These are phyloP conservation scores for Drosophila kambysellisi DNA, from an alignment of 2,888 invertebrate genomes.

Conservation along the genomic window DNA sequence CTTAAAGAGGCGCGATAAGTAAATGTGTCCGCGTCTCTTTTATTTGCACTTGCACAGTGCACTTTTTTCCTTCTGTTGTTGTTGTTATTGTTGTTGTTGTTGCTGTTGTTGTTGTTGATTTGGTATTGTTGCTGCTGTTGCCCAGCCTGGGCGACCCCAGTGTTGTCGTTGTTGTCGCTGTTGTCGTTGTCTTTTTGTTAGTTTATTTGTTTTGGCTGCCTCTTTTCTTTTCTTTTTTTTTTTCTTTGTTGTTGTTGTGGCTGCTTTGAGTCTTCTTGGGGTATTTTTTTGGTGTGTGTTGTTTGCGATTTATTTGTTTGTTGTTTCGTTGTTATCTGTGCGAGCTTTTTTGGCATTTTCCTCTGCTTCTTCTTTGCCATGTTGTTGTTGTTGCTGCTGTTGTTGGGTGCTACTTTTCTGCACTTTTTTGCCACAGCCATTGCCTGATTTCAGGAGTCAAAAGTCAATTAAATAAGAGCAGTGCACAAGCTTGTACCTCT, in stretches of 20 bases:
- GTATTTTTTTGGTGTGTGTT: constrained; percentile 56
- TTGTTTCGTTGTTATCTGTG: constrained; percentile 80
- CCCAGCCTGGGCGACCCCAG: constrained; percentile 61
- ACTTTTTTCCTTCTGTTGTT: constrained; percentile 45
- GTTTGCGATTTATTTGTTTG: constrained; percentile 78
- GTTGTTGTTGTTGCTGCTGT: constrained; percentile 21
- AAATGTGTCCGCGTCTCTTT: constrained; percentile 80
- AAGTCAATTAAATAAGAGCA: constrained; percentile 84
- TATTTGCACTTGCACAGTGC: constrained; percentile 77
- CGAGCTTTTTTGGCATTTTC: constrained; percentile 55
- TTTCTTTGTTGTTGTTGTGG: constrained; percentile 27
- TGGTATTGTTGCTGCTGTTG: constrained; percentile 43
- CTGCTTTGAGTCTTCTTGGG: constrained; percentile 42
- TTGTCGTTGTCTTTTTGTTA: constrained; percentile 61
- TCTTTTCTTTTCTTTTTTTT: constrained; percentile 67
- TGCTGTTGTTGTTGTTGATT: constrained; percentile 16
- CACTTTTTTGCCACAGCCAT: constrained; percentile 54
- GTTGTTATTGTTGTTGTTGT: constrained; percentile 34
- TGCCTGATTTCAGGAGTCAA: constrained; percentile 80
- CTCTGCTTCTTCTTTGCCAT: constrained; percentile 14
- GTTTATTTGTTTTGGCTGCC: constrained; percentile 64
- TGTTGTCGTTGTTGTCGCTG: constrained; percentile 31
- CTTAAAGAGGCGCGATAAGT: constrained; percentile 80
- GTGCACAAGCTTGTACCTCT: constrained; percentile 74
- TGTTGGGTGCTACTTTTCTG: constrained; percentile 44